These are phyloP conservation scores for Sminthurides bifidus DNA, from an alignment of 1,140 invertebrate species.

Conservation along the genomic window DNA sequence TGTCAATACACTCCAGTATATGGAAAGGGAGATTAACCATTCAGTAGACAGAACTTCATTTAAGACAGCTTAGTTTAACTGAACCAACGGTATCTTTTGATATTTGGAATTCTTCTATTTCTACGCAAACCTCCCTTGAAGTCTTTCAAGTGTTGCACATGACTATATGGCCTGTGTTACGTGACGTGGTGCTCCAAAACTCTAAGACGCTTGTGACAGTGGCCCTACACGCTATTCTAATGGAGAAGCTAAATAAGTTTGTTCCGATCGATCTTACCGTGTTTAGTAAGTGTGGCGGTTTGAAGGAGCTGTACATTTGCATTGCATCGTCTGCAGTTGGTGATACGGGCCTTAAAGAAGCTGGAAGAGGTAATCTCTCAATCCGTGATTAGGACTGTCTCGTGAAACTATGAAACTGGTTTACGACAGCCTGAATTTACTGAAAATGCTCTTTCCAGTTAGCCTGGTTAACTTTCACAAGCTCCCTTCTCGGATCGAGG, in stretches of 20 bases:
- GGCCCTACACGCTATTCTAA: conserved; percentile 10
- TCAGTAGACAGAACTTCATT: background rate
- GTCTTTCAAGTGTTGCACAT: conserved; percentile 17
- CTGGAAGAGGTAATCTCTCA: background rate
- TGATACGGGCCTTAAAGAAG: background rate
- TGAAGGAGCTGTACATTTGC: conserved; percentile 17
- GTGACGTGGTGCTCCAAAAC: conserved; percentile 8
- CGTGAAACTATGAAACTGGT: no score
- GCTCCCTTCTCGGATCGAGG: conserved; percentile 6
- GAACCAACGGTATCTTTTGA: conserved; percentile 11
- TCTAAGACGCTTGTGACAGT: conserved; percentile 1
- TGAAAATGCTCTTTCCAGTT: no score
- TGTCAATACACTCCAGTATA: background rate
- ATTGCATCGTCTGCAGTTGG: conserved; percentile 9
- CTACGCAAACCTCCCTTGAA: conserved; percentile 3
- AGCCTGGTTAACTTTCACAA: conserved; percentile 11
- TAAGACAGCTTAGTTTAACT: conserved; percentile 7
- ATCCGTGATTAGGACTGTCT: background rate
- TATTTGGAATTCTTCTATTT: conserved; percentile 7
- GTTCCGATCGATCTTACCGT: conserved; percentile 8
- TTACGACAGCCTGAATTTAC: no score
- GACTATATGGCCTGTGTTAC: conserved; percentile 9
- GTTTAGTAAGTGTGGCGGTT: background rate
- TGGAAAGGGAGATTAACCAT: conserved; percentile 3
- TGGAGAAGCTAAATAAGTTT: conserved; percentile 6